A percentile compares a stretch with the other conserved stretches of the same genome.
Evolutionary conservation across 2,888 invertebrate species (phyloP).

Genomic region (Oligia fasciuncula): DNA sequence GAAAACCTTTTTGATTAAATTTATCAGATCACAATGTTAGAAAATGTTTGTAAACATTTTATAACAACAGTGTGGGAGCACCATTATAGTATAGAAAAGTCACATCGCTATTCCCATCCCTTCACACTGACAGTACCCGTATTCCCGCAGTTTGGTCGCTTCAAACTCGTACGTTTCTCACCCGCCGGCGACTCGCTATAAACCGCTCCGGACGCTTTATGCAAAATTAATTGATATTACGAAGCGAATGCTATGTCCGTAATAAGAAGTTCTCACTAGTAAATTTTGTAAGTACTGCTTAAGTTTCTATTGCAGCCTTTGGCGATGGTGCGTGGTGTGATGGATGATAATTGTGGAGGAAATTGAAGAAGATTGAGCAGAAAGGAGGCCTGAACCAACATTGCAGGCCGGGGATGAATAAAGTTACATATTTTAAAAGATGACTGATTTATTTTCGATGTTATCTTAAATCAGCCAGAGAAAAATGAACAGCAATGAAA

Average conservation of each 20-base stretch:
- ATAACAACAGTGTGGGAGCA: too few relatives aligned
- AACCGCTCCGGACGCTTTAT: conserved; percentile 56
- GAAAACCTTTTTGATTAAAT: too few relatives aligned
- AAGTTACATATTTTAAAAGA: conserved; percentile 34
- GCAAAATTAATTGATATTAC: conserved; percentile 66
- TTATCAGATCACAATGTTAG: too few relatives aligned
- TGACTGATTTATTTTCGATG: conserved; percentile 35
- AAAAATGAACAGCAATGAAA: conserved; percentile 1
- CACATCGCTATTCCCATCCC: too few relatives aligned
- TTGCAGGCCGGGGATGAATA: conserved; percentile 19
- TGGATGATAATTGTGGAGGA: conserved; percentile 39
- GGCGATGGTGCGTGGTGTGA: conserved; percentile 44
- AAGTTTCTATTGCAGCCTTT: conserved; percentile 30
- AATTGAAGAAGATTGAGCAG: conserved; percentile 55
- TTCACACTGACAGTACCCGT: not conserved
- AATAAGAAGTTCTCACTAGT: conserved; percentile 56
- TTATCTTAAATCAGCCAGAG: conserved; percentile 2
- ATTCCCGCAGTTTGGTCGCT: conserved; percentile 40
- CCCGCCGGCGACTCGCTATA: conserved; percentile 51
- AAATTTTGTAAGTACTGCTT: conserved; percentile 47
- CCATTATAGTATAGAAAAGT: too few relatives aligned
- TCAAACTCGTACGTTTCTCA: conserved; percentile 41
- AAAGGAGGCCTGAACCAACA: conserved; percentile 36
- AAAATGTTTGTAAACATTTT: too few relatives aligned
- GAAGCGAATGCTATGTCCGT: conserved; percentile 40